A percentile compares a stretch with the other conserved stretches of the same genome.
phyloP scores from a whole-genome alignment of 2,888 invertebrate species.

The Stomorhina lunata region DNA sequence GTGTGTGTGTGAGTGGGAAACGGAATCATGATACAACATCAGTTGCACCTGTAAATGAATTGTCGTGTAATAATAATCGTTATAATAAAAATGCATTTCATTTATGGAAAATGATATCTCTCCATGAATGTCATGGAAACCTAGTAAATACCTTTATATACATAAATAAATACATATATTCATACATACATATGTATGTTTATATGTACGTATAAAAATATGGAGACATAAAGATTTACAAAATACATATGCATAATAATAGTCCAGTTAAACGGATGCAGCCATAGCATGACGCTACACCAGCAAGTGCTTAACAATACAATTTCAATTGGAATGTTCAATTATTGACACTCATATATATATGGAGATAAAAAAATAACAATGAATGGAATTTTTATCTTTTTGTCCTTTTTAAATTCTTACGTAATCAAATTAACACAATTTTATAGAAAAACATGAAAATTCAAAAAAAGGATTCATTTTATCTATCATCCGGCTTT shows the following conservation, averaged over 20 bases:
- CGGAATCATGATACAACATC: slow-evolving; percentile 19
- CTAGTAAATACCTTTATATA: neutral
- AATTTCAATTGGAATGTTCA: slow-evolving; percentile 31
- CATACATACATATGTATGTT: neutral
- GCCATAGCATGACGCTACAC: neutral
- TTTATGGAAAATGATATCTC: slow-evolving; percentile 44
- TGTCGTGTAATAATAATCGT: slow-evolving; percentile 18
- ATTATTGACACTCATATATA: slow-evolving; percentile 7
- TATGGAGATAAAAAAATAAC: neutral
- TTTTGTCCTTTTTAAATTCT: neutral
- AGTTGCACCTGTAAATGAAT: slow-evolving; percentile 49
- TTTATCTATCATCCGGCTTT: neutral
- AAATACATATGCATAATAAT: neutral
- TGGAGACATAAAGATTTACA: neutral
- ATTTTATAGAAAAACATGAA: slow-evolving; percentile 24
- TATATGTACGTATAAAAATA: neutral
- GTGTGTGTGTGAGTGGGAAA: neutral
- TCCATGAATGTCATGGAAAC: slow-evolving; percentile 29
- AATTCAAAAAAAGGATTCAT: neutral
- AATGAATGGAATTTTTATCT: slow-evolving; percentile 13
- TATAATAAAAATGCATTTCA: slow-evolving; percentile 44
- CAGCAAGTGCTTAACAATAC: neutral
- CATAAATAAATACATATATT: neutral
- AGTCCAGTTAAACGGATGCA: neutral
- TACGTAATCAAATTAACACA: slow-evolving; percentile 41